A percentile compares a stretch with the other conserved stretches of the same genome.
Conservation (phyloP, 2,113 vertebrate genomes). For the Lates calcarifer region DNA sequence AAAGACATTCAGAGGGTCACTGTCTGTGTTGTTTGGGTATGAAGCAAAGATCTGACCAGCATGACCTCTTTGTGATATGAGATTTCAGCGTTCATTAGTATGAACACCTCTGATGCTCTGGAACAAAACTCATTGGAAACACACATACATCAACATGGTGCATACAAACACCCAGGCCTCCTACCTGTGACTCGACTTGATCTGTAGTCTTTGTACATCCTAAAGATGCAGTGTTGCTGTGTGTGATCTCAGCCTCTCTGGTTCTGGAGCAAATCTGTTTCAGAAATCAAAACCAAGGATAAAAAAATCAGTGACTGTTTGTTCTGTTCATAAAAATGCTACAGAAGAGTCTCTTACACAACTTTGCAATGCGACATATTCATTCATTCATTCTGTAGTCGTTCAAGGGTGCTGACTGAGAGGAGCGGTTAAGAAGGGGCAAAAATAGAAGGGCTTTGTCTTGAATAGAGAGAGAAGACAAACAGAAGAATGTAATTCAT, state of each 20-base stretch:
- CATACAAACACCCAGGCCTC: constrained; percentile 38
- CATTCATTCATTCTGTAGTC: constrained; percentile 31
- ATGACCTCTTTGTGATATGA: constrained; percentile 24
- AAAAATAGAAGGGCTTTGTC: constrained; percentile 56
- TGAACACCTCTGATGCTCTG: not conserved
- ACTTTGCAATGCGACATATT: constrained; percentile 10
- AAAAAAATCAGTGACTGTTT: constrained; percentile 47
- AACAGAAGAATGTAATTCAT: constrained; percentile 66
- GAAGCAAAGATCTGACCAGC: constrained; percentile 32
- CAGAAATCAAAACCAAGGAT: constrained; percentile 49
- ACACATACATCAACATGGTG: not conserved
- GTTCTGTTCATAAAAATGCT: constrained; percentile 39
- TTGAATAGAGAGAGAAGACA: constrained; percentile 62
- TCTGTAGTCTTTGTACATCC: constrained; percentile 84
- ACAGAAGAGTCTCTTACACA: constrained; percentile 3
- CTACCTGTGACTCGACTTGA: constrained; percentile 79
- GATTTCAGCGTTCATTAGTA: constrained; percentile 1
- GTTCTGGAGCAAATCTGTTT: constrained; percentile 59
- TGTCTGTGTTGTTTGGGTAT: constrained; percentile 31
- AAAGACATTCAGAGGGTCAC: constrained; percentile 24
- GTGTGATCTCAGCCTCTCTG: constrained; percentile 51
- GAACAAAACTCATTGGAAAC: not conserved
- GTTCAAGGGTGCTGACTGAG: constrained; percentile 59
- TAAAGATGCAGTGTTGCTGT: constrained; percentile 32
- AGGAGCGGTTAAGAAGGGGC: constrained; percentile 38